Conservation (phyloP, 2,797 vertebrate genomes). For the Rhabdophis nuchalis region DNA sequence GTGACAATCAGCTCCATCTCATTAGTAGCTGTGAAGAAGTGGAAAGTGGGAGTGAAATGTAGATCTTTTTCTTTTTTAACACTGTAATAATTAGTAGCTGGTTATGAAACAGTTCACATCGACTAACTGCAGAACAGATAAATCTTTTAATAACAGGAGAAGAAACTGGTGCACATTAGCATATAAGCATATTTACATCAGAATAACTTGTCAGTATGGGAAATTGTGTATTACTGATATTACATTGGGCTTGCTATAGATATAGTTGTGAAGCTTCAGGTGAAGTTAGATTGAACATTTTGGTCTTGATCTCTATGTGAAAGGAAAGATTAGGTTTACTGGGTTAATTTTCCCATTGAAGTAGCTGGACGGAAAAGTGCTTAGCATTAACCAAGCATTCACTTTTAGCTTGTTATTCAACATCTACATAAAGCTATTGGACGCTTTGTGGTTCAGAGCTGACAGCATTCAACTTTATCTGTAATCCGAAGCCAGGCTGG, state of each 20-base stretch:
- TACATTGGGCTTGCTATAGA: conserved; percentile 9
- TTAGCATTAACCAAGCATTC: neutral
- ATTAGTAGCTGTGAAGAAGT: conserved; percentile 35
- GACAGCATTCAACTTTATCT: neutral
- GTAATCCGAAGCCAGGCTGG: neutral
- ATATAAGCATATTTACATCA: neutral
- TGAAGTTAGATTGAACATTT: conserved; percentile 6
- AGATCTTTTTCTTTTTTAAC: conserved; percentile 22
- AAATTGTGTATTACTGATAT: neutral
- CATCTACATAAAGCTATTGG: neutral
- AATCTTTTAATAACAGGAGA: conserved; percentile 30
- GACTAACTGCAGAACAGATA: conserved; percentile 15
- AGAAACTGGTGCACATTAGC: conserved; percentile 17
- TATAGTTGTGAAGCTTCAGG: neutral
- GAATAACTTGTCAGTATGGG: conserved; percentile 30
- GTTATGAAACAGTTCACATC: conserved; percentile 34
- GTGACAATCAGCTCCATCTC: conserved; percentile 8
- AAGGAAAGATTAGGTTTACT: neutral
- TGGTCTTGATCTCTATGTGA: neutral
- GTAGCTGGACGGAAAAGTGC: neutral
- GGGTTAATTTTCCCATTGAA: neutral
- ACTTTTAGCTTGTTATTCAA: neutral
- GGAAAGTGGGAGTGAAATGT: conserved; percentile 17
- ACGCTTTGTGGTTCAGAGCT: neutral
- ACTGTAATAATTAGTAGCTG: conserved; percentile 5